These are phyloP conservation scores for Triplophysa rosa DNA, from an alignment of 2,113 vertebrate genomes.

Conservation along the genomic window DNA sequence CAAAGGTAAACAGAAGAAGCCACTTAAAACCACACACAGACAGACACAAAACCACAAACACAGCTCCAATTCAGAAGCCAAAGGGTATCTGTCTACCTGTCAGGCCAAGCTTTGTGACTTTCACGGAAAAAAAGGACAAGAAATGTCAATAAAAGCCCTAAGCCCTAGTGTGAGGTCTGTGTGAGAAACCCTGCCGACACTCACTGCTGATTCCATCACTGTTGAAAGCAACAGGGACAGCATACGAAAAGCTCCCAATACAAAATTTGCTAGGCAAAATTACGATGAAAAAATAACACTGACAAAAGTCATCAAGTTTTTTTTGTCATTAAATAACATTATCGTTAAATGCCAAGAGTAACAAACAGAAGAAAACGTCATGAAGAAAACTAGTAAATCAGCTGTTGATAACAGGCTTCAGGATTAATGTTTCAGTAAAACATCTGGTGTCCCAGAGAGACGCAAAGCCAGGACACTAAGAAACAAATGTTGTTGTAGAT, in stretches of 20 bases:
- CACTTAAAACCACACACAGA: neutral
- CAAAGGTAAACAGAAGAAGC: neutral
- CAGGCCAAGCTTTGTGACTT: neutral
- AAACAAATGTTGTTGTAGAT: neutral
- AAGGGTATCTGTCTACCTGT: constrained; percentile 39
- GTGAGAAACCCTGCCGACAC: neutral
- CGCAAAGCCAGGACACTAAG: neutral
- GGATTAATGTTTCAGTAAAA: too few relatives aligned
- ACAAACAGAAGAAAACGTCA: too few relatives aligned
- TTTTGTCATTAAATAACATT: too few relatives aligned
- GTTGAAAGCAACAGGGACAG: neutral
- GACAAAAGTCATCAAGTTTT: neutral
- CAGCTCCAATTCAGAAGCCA: constrained; percentile 18
- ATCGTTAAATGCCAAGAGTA: neutral
- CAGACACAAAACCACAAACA: neutral
- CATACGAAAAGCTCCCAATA: neutral
- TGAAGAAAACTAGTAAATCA: too few relatives aligned
- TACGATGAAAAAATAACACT: neutral
- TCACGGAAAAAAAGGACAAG: neutral
- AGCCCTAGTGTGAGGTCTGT: neutral
- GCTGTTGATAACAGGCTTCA: too few relatives aligned
- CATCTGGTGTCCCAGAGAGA: too few relatives aligned
- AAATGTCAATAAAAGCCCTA: constrained; percentile 26
- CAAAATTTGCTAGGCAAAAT: constrained; percentile 1
- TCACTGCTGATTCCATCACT: neutral